Base-by-base conservation (phyloP, 2,888 invertebrate species). In the Agrypnus murinus region DNA sequence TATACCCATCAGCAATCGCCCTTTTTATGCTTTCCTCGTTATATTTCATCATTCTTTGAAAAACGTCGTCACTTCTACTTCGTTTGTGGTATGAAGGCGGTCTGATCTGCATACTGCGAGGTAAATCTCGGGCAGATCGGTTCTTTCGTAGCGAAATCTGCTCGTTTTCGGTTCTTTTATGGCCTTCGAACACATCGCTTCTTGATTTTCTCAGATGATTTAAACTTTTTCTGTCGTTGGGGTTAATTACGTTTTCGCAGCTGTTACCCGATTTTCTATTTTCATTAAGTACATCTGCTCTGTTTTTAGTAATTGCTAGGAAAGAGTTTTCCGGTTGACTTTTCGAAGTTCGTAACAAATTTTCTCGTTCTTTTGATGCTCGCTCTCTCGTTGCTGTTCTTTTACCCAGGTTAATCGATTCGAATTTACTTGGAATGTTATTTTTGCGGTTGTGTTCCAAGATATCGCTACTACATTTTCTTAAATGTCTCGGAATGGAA, bases 1-100 rank as follows among this genome's bases (percentile, higher is more conserved):
- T 80, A 69, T 82, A 82, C n/a, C 82, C 81, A 63, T 83, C 83
- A 43, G 72, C 74, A 73, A 82, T 81, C 6, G 82, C 82, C 10
- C 81, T 75, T 75, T 81, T 82, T 36, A 80, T 48, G 45, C 77
- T 72, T 63, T 81, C 83, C 45, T 81, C 80, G 70, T 77, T 81
- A 75, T 76, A 77, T 70, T 81, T 83, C 68, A 82, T 75, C 74
- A 79, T 79, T 53, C 81, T 79, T 59, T 77, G 78, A 59, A 81
- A 83, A 17, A 81, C 71, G 69, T 82, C 83, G 72, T 83, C 82
- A 65, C 81, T 83, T 72, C 74, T 75, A 12, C 79, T 74, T 53
- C 81, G 69, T 58, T 78, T 74, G 57, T 82, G 80, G 65, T 72
- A 74, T 32, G 50, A 58, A 45, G 70, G 50, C 25, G 40, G 36